Evolutionary conservation across 2,797 vertebrate genomes (phyloP), one percentile per base, ranked within the genome.

Genomic region (Ciconia nigra): DNA sequence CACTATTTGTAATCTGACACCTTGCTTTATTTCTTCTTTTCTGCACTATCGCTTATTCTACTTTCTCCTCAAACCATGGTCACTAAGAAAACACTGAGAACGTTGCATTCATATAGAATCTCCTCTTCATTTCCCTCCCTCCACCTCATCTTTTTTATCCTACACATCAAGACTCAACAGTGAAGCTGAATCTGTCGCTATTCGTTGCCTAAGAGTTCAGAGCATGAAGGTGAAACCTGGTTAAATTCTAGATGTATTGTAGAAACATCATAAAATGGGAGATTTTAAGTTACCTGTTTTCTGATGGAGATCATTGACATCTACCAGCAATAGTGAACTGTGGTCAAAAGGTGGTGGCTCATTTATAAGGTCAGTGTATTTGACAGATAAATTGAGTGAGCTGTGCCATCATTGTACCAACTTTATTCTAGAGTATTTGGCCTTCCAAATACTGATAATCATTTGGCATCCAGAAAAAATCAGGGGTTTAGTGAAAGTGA

Each of bases 31-130:
- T 87, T 92, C 1, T 29, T 83, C 9, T 59, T 61, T 54, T 24
- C 31, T 54, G 9, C 0, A 0, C 8, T 70, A 0, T 46, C 4
- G 3, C 29, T 70, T 87, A 19, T 14, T 77, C 14, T 61, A 11
- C 39, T 44, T 84, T 91, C 29, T 85, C 9, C 8, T 80, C 52
- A 59, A 82, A 41, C n/a, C 10, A 8, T 1, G 7, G 16, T 37
- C 51, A 25, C 22, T 47, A 49, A 69, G 46, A 79, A 73, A 35
- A 33, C 13, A 39, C 13, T 22, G 49, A 81, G 29, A 81, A n/a
- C 0, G 2, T 10, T 66, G 15, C 15, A 9, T 86, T 90, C 2
- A 0, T 82, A 25, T 15, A 39, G 28, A 85, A 70, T 52, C 17
- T 65, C 35, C 11, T 57, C 28, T 74, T 76, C 54, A 3, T 54